Evolutionary conservation across 2,888 invertebrate genomes (phyloP).

Genomic region (Mylabris sibirica): DNA sequence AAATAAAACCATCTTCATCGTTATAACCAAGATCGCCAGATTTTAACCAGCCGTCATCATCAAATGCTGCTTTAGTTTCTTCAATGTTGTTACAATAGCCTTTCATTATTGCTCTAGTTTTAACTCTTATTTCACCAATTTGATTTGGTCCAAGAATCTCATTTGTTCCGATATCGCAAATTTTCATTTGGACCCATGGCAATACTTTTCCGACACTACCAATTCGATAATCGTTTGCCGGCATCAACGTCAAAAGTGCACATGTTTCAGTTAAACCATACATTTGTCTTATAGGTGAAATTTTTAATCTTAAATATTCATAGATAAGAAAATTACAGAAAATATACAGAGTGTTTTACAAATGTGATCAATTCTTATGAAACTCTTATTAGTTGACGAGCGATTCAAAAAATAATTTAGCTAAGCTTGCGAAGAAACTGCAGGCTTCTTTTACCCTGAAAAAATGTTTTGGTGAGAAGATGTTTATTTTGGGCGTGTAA

Average conservation of each 20-base stretch:
- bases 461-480: no score
- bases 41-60: conserved; percentile 77
- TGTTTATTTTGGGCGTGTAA: no score
- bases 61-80: conserved; percentile 71
- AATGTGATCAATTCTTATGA: no score
- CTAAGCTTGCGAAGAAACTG: no score
- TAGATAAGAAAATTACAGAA: not conserved
- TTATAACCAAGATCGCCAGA: conserved; percentile 86
- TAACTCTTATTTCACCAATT: conserved; percentile 81
- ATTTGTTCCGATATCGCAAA: conserved; percentile 64
- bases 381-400: no score
- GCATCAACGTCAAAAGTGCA: not conserved
- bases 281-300: not conserved
- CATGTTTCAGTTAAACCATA: conserved; percentile 17
- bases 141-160: conserved; percentile 62
- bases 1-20: conserved; percentile 78
- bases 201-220: conserved; percentile 11
- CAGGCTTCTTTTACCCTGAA: no score
- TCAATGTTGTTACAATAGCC: conserved; percentile 77
- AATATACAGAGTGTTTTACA: no score
- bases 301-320: conserved; percentile 2
- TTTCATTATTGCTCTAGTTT: conserved; percentile 69
- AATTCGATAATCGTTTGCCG: not conserved
- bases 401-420: no score
- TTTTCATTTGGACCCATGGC: conserved; percentile 62